Evolutionary conservation across 2,113 vertebrate genomes (phyloP).

Genomic region (Serinus canaria): DNA sequence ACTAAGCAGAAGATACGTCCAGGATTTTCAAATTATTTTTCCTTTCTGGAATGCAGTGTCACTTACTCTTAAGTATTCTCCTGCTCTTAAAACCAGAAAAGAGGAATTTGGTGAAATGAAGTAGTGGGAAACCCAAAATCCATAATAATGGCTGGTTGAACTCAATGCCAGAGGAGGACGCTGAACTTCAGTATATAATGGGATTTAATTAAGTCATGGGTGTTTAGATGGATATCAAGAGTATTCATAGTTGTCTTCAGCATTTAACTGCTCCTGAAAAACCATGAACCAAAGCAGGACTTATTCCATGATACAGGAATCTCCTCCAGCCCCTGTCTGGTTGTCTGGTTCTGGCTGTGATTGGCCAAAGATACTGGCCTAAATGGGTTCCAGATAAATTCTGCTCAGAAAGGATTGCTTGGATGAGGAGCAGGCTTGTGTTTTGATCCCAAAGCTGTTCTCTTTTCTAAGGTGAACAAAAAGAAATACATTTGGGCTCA

Average conservation of each 20-base stretch:
- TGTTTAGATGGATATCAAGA: background rate
- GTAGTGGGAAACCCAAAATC: background rate
- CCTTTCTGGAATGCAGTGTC: background rate
- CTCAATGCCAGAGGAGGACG: background rate
- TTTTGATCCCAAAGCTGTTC: background rate
- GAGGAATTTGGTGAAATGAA: background rate
- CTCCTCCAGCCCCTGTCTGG: background rate
- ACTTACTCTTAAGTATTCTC: background rate
- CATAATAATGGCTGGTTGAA: background rate
- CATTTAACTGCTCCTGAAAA: background rate
- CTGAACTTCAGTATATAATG: background rate
- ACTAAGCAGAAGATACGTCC: background rate
- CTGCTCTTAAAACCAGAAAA: background rate
- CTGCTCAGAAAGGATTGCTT: background rate
- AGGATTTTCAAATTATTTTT: background rate
- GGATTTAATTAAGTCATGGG: background rate
- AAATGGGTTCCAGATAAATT: background rate
- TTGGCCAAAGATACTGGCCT: background rate
- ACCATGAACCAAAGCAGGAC: background rate
- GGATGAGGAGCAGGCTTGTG: background rate
- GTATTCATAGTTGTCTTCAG: background rate
- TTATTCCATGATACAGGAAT: background rate
- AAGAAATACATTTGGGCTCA: background rate
- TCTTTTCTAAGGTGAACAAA: background rate
- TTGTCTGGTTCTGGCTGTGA: background rate